Percentiles rank a stretch among this genome's conserved stretches.
phyloP scores from a whole-genome alignment of 1,140 invertebrate species.

The Latrodectus geometricus region DNA sequence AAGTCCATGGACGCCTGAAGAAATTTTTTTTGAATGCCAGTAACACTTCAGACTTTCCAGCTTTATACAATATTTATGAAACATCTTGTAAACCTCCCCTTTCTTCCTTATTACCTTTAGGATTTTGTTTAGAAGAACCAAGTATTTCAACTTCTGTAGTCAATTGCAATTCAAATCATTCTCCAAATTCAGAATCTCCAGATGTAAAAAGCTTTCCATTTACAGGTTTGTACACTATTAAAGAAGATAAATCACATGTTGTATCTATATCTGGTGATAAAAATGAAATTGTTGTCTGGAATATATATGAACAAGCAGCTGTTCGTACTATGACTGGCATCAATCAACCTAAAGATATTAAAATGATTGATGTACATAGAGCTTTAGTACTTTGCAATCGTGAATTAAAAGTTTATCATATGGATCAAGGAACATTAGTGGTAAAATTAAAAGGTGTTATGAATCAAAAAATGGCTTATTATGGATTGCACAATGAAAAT shows the following conservation, averaged over 20 bases:
- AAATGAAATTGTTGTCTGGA: slow-evolving; percentile 84
- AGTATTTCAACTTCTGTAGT: not conserved
- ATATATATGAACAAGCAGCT: slow-evolving; percentile 70
- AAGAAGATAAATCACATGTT: slow-evolving; percentile 75
- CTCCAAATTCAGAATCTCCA: slow-evolving; percentile 17
- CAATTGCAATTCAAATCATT: slow-evolving; percentile 46
- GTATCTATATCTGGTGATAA: slow-evolving; percentile 79
- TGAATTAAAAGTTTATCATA: slow-evolving; percentile 82
- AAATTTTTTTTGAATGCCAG: slow-evolving; percentile 67
- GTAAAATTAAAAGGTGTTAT: slow-evolving; percentile 85
- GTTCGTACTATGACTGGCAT: slow-evolving; percentile 76
- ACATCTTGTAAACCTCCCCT: slow-evolving; percentile 62
- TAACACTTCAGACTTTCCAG: slow-evolving; percentile 67
- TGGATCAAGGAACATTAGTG: slow-evolving; percentile 79
- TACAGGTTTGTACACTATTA: slow-evolving; percentile 59
- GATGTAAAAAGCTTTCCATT: slow-evolving; percentile 41
- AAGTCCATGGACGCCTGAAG: slow-evolving; percentile 73
- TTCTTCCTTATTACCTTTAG: slow-evolving; percentile 60
- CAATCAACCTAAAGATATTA: slow-evolving; percentile 68
- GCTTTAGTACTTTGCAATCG: slow-evolving; percentile 84
- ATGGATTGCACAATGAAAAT: slow-evolving; percentile 81
- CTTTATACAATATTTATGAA: slow-evolving; percentile 67
- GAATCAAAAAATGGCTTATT: slow-evolving; percentile 93
- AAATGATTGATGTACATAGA: slow-evolving; percentile 74
- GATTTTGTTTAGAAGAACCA: slow-evolving; percentile 60